Evolutionary conservation across 2,113 vertebrate species (phyloP).

Genomic region (Mustela lutreola): DNA sequence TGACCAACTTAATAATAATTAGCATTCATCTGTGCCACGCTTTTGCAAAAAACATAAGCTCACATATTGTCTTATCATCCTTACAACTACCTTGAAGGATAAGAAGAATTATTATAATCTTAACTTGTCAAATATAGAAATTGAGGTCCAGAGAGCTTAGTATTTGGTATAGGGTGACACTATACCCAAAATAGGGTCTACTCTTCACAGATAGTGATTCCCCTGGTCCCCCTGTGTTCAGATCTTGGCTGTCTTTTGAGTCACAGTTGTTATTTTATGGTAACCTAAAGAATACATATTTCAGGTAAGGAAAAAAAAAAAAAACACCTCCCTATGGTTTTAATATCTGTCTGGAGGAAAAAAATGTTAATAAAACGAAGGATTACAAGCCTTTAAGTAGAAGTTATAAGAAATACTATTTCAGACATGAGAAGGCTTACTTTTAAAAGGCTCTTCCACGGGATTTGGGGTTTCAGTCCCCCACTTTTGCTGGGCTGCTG

Average conservation of each 20-base stretch:
- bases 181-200: neutral
- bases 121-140: neutral
- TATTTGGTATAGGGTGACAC: neutral
- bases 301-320: slow-evolving; percentile 37
- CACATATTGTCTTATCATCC: neutral
- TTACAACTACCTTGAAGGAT: neutral
- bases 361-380: neutral
- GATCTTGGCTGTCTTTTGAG: neutral
- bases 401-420: neutral
- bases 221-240: neutral
- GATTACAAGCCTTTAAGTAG: slow-evolving; percentile 1
- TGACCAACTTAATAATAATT: neutral
- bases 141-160: neutral
- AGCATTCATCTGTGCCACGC: neutral
- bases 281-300: neutral
- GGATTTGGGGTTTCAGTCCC: neutral
- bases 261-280: slow-evolving; percentile 20
- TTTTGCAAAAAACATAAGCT: neutral
- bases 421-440: neutral
- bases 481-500: neutral
- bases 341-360: slow-evolving; percentile 15
- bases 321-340: neutral
- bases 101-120: neutral
- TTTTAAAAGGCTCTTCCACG: neutral
- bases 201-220: neutral